Percentiles rank a stretch among this genome's conserved stretches.
phyloP scores from a whole-genome alignment of 2,888 invertebrate species.

The Calliphora vomitoria region DNA sequence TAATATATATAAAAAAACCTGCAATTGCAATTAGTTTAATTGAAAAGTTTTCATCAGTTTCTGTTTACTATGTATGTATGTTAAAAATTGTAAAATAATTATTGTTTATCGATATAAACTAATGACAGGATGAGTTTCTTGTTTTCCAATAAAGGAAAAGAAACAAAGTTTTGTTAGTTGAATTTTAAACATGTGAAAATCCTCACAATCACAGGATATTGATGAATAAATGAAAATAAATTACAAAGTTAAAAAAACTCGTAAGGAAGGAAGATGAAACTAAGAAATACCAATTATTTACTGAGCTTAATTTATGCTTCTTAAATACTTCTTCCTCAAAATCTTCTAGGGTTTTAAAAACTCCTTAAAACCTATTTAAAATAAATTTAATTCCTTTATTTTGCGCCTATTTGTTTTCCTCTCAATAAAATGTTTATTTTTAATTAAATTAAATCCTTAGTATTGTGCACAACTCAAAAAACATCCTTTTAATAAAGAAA shows the following conservation, averaged over 20 bases:
- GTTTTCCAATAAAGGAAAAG: not conserved
- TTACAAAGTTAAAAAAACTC: too few relatives aligned
- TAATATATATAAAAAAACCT: constrained; percentile 24
- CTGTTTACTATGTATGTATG: not conserved
- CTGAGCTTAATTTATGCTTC: too few relatives aligned
- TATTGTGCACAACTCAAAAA: not conserved
- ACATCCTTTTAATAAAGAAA: not conserved
- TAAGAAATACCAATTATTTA: too few relatives aligned
- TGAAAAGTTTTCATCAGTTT: constrained; percentile 53
- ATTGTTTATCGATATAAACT: constrained; percentile 28
- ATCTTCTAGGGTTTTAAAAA: too few relatives aligned
- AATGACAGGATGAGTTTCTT: constrained; percentile 30
- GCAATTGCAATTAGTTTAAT: constrained; percentile 69
- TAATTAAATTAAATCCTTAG: constrained; percentile 43
- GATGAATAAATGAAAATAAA: not conserved
- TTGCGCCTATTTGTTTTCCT: not conserved
- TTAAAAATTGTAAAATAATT: constrained; percentile 20
- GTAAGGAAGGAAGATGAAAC: too few relatives aligned
- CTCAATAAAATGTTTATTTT: constrained; percentile 7
- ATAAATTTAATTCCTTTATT: too few relatives aligned
- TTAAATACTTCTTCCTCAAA: too few relatives aligned
- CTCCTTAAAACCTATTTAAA: too few relatives aligned
- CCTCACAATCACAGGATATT: not conserved
- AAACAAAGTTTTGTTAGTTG: not conserved
- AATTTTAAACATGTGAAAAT: not conserved